These are phyloP conservation scores for Drosophila anomalata DNA, from an alignment of 2,888 invertebrate genomes.

Conservation along the genomic window DNA sequence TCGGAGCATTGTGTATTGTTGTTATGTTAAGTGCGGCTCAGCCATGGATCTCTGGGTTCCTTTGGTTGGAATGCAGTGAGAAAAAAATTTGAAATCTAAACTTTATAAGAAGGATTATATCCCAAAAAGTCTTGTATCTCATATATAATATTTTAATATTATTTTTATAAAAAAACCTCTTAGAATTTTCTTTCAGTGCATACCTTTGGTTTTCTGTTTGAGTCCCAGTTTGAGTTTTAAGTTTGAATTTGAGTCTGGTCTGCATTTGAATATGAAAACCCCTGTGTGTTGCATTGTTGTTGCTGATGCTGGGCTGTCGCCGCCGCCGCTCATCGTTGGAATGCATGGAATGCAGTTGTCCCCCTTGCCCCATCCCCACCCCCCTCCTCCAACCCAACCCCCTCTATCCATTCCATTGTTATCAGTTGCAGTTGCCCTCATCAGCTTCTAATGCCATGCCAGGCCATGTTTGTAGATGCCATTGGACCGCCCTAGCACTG, in stretches of 20 bases:
- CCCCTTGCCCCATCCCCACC: background rate
- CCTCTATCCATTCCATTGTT: constrained; percentile 29
- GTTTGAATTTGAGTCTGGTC: constrained; percentile 31
- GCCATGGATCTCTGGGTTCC: constrained; percentile 22
- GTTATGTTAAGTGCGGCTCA: constrained; percentile 72
- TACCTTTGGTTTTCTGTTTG: constrained; percentile 17
- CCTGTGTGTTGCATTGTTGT: constrained; percentile 47
- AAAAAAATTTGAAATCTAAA: background rate
- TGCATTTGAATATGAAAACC: constrained; percentile 74
- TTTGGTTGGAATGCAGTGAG: constrained; percentile 8
- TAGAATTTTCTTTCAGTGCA: constrained; percentile 1
- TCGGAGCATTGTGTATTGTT: constrained; percentile 62
- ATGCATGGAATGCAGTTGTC: constrained; percentile 68
- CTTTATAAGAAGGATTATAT: no score
- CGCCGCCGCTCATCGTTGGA: constrained; percentile 44
- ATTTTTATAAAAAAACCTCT: background rate
- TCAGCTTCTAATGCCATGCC: constrained; percentile 25
- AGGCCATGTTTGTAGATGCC: constrained; percentile 2
- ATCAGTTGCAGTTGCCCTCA: constrained; percentile 36
- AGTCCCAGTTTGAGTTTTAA: constrained; percentile 21
- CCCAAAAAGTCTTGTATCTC: no score
- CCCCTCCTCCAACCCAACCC: constrained; percentile 12
- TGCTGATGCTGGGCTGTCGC: constrained; percentile 32
- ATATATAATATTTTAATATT: background rate
- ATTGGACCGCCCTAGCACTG: constrained; percentile 24